These are phyloP conservation scores for Ypsolopha scabrella DNA, from an alignment of 2,888 invertebrate genomes.

Conservation along the genomic window DNA sequence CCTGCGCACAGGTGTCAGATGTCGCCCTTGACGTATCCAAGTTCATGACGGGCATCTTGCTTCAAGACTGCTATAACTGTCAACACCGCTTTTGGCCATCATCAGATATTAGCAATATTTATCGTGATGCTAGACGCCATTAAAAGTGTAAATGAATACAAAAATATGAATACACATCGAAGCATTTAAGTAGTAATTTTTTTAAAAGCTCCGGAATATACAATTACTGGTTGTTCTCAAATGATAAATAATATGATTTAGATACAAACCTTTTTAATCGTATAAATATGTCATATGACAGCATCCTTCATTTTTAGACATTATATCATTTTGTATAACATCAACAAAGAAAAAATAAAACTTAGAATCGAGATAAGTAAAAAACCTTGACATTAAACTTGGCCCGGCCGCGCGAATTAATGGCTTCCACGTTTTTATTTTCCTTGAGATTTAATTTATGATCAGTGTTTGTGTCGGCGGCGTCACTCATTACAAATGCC, in stretches of 20 bases:
- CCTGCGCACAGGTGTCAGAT: conserved; percentile 65
- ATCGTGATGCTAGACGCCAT: no score
- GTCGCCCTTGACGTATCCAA: conserved; percentile 56
- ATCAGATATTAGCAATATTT: not conserved
- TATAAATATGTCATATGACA: conserved; percentile 10
- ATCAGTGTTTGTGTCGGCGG: conserved; percentile 49
- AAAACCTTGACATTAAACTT: conserved; percentile 70
- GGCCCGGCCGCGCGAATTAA: conserved; percentile 68
- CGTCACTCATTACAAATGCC: conserved; percentile 64
- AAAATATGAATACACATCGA: no score
- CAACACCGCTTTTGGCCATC: not conserved
- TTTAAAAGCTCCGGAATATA: no score
- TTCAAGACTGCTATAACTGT: not conserved
- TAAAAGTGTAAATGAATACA: no score
- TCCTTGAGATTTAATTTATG: conserved; percentile 70
- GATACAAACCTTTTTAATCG: not conserved
- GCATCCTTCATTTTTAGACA: conserved; percentile 31
- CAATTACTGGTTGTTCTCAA: not conserved
- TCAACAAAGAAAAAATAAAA: conserved; percentile 53
- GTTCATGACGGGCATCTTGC: conserved; percentile 1
- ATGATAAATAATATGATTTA: not conserved
- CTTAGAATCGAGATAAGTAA: conserved; percentile 65
- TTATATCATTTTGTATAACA: conserved; percentile 49
- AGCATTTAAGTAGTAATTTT: no score
- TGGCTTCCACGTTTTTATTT: conserved; percentile 70